Percentiles rank a stretch among this genome's conserved stretches.
phyloP scores from a whole-genome alignment of 2,113 vertebrate species.

The Furnarius figulus region DNA sequence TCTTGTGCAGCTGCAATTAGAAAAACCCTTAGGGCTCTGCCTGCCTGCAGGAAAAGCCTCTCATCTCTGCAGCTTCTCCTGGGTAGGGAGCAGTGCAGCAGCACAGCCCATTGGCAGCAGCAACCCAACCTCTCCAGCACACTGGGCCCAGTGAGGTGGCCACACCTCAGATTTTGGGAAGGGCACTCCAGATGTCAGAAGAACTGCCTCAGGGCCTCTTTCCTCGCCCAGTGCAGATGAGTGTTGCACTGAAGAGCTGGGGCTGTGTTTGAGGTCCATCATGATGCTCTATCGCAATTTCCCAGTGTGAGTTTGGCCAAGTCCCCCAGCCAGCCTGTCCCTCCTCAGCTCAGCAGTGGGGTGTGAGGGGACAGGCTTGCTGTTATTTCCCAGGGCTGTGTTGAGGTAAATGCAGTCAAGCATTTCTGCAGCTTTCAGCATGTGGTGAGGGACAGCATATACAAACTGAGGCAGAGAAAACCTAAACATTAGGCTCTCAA shows the following conservation, averaged over 20 bases:
- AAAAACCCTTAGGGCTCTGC: neutral
- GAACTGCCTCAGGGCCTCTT: neutral
- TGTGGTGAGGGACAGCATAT: neutral
- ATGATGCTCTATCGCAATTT: neutral
- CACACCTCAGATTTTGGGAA: neutral
- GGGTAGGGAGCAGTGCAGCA: neutral
- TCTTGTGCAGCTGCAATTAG: neutral
- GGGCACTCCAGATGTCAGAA: neutral
- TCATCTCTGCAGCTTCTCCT: neutral
- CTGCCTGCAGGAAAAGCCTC: neutral
- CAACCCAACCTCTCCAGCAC: neutral
- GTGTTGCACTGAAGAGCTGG: neutral
- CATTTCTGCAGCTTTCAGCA: fast-evolving
- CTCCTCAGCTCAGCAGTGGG: fast-evolving
- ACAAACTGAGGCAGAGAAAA: conserved; percentile 55
- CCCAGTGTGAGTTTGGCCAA: neutral
- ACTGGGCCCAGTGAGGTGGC: too few species aligned
- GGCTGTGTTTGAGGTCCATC: neutral
- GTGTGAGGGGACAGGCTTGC: fast-evolving
- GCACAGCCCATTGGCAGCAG: neutral
- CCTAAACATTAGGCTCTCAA: conserved; percentile 45
- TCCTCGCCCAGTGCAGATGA: neutral
- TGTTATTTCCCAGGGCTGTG: neutral
- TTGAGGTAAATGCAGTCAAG: neutral
- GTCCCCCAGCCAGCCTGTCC: neutral